Evolutionary conservation across 1,140 invertebrate genomes (phyloP), one percentile per base, ranked within the genome.

Genomic region (Drosophila littoralis): DNA sequence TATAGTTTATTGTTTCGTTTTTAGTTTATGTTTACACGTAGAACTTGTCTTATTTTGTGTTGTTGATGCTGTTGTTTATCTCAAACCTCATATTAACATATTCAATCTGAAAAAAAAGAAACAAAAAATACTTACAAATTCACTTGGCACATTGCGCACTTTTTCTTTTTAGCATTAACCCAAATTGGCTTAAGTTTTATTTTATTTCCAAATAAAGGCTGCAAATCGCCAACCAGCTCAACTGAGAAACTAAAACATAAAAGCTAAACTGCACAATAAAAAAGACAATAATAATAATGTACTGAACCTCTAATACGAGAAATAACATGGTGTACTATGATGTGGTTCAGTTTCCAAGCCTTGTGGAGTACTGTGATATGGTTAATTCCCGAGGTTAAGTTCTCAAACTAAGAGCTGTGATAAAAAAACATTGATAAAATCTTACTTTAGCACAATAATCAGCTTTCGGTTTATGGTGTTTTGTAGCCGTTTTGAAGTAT

Each of bases 11-110:
- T 12, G 15, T 13, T 45, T 63, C 38, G 36, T 32, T 43, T 43
- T 38, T 33, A n/a, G 48, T 54, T 55, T 46, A 33, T 58, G 42
- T 64, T 32, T 22, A 50, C 22, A 50, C 40, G 32, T 61, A 69
- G 57, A 52, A 68, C 7, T 46, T 45, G 15, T 45, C 15, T 45
- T 13, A 33, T 59, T 59, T 65, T 64, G 61, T 66, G 28, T 65
- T 71, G 36, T 51, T 61, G 46, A 36, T 69, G 57, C 17, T 66
- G 68, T 48, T 71, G 42, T 48, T 66, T 2, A 9, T 32, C 32
- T 22, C 12, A 28, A 46, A 17, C 13, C 7, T 33, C n/a, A 51
- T 33, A 13, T 42, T 42, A 42, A 42, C 40, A 42, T n/a, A 7
- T 42, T 10, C 40, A 42, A 42, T 42, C 40, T 13, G 12, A 32